Percentiles rank a stretch among this genome's conserved stretches.
Conservation (phyloP, 2,888 invertebrate genomes). For the Limenitis camilla region DNA sequence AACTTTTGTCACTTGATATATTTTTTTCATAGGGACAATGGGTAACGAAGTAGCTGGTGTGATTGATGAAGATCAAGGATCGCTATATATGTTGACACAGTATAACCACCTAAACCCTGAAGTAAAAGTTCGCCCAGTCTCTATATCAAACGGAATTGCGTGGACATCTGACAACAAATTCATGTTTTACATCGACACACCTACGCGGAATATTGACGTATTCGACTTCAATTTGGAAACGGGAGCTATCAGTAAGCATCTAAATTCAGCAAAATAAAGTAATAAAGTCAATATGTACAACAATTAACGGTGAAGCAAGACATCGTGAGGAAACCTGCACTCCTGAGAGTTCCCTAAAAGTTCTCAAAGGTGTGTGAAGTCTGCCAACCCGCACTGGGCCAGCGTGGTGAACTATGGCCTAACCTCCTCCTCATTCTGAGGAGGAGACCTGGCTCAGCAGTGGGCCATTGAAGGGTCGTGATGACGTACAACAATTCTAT, state of each 20-base stretch:
- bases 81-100: conserved; percentile 73
- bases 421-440: too few relatives aligned
- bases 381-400: too few relatives aligned
- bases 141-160: conserved; percentile 85
- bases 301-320: too few relatives aligned
- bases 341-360: too few relatives aligned
- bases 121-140: conserved; percentile 63
- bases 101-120: conserved; percentile 46
- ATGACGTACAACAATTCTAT: too few relatives aligned
- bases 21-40: conserved; percentile 73
- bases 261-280: too few relatives aligned
- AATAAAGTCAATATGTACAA: too few relatives aligned
- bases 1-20: background rate
- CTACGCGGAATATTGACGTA: conserved; percentile 77
- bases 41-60: conserved; percentile 69
- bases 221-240: conserved; percentile 79
- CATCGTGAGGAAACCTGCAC: too few relatives aligned
- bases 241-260: conserved; percentile 76
- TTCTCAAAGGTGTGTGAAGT: too few relatives aligned
- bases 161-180: conserved; percentile 81
- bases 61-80: conserved; percentile 69
- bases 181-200: conserved; percentile 87
- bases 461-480: too few relatives aligned
- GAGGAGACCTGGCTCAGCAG: too few relatives aligned
- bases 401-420: too few relatives aligned